Evolutionary conservation across 2,113 vertebrate genomes (phyloP), one percentile per base, ranked within the genome.

Genomic region (Eudyptes chrysolophus): DNA sequence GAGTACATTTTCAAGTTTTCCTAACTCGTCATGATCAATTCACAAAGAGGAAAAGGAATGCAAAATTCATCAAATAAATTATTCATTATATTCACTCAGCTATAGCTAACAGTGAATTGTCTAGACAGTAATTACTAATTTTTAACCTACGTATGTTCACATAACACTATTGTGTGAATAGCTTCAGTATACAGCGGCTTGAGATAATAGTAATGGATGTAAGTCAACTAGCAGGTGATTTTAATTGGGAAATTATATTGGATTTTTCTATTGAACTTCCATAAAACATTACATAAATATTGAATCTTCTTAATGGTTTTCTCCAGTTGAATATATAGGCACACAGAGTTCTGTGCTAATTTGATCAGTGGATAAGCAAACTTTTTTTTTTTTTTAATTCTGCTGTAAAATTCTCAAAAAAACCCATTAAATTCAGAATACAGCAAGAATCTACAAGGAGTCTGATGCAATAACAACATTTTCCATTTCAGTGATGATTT

Each of bases 241-340:
- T 95, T 94, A 97, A 96, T 96, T 95, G 96, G 95, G 94, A 97
- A 97, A 96, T 97, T 89, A 94, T 96, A 96, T 95, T 96, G 95
- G 74, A 92, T 94, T 97, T 97, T 92, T 83, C 90, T 96, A 77
- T 90, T 96, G 94, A 95, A 89, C 70, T 92, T 94, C 94, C 46
- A 89, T 92, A 87, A 96, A 96, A 68, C 75, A 82, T 90, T 96
- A 58, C 86, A 84, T 97, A 96, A 97, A 97, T 97, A 97, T 96
- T 97, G 93, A 95, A 92, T 90, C 90, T 87, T 54, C 88, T 77
- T 68, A 44, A 26, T 85, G 69, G 74, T 97, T 95, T 90, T 62
- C 81, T 90, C 29, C 58, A n/a, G 51, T 3, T 54, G 84, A 71
- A 96, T 91, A 91, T 62, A 64, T 0, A 58, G 74, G 78, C 87